A percentile compares a stretch with the other conserved stretches of the same genome.
Evolutionary conservation across 2,797 vertebrate genomes (phyloP).

Genomic region (Thripadectes ignobilis): DNA sequence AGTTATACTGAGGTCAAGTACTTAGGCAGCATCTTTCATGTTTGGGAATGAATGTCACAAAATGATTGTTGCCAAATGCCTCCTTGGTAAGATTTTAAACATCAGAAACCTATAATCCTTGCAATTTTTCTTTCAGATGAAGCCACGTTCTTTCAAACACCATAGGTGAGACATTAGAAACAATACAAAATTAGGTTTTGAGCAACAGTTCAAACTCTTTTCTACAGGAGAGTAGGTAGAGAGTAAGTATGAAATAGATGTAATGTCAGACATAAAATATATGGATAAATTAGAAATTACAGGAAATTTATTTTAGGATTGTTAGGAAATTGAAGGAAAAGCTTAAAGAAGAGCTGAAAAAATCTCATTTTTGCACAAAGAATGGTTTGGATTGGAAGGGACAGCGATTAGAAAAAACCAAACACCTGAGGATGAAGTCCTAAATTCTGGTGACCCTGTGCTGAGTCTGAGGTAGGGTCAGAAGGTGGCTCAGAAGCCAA

Average conservation of each 20-base stretch:
- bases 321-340: not conserved
- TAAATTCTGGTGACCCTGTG: not conserved
- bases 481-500: not conserved
- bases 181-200: not conserved
- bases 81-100: not conserved
- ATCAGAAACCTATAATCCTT: not conserved
- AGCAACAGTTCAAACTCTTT: fast-evolving
- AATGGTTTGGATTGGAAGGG: not conserved
- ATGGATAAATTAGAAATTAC: not conserved
- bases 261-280: not conserved
- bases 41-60: not conserved
- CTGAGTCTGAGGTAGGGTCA: not conserved
- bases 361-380: not conserved
- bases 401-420: not conserved
- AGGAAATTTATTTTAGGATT: not conserved
- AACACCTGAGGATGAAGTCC: not conserved
- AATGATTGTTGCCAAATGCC: not conserved
- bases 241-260: not conserved
- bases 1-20: not conserved
- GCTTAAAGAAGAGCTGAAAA: not conserved
- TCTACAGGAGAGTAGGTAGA: not conserved
- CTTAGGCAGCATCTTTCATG: not conserved
- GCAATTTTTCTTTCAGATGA: not conserved
- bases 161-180: not conserved
- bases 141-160: not conserved